Percentiles rank a stretch among this genome's conserved stretches.
Conservation (phyloP, 2,113 vertebrate species). For the Tetraodon nigroviridis region DNA sequence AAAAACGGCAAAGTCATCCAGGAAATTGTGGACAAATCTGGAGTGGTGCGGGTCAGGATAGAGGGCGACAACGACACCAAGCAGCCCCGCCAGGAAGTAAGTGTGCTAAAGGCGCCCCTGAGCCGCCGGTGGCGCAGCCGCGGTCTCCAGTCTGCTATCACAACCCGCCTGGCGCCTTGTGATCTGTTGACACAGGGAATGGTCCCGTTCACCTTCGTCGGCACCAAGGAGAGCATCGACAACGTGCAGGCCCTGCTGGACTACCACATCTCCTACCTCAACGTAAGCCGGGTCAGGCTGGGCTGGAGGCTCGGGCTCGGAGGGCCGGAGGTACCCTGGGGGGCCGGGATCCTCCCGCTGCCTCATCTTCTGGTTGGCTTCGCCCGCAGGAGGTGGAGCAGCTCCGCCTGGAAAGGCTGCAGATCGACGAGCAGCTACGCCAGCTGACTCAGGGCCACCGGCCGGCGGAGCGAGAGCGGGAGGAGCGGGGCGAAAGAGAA, state of each 20-base stretch:
- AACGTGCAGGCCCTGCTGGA: slow-evolving; percentile 95
- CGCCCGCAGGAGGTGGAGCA: slow-evolving; percentile 90
- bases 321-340: too few relatives aligned
- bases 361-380: neutral
- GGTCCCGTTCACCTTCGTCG: slow-evolving; percentile 98
- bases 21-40: slow-evolving; percentile 91
- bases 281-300: slow-evolving; percentile 76
- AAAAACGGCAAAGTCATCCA: slow-evolving; percentile 92
- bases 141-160: slow-evolving; percentile 14
- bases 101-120: slow-evolving; percentile 27
- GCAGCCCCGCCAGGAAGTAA: slow-evolving; percentile 85
- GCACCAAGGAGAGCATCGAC: slow-evolving; percentile 95
- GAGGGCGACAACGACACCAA: slow-evolving; percentile 89
- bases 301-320: too few relatives aligned
- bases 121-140: neutral
- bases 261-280: slow-evolving; percentile 95
- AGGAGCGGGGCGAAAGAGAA: slow-evolving; percentile 60
- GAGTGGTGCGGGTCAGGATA: slow-evolving; percentile 86
- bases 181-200: slow-evolving; percentile 82
- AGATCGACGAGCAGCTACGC: slow-evolving; percentile 95
- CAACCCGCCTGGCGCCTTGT: slow-evolving; percentile 41
- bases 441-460: slow-evolving; percentile 95
- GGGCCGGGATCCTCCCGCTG: neutral
- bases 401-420: slow-evolving; percentile 91
- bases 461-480: slow-evolving; percentile 71